Evolutionary conservation across 2,797 vertebrate genomes (phyloP), one percentile per base, ranked within the genome.

Genomic region (Epinephelus malabaricus): DNA sequence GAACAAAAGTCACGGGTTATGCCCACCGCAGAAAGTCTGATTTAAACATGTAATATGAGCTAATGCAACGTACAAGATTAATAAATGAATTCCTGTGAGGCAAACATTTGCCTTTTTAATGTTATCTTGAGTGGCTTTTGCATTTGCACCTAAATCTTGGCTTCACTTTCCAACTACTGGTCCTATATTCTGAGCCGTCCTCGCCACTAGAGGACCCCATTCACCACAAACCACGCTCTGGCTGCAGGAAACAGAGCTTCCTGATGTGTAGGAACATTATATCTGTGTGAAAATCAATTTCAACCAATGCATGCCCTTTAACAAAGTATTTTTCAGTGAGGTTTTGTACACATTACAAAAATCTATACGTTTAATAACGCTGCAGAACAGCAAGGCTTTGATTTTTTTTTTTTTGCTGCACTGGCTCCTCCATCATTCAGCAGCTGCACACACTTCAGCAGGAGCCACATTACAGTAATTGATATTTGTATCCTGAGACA

Each of bases 401-500:
- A 27, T 19, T 77, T 58, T 25, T 27, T 25, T 27, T 27, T 30
- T 30, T 68, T 60, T 53, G 46, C 54, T 40, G 43, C 62, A 64
- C 30, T 60, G 71, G 69, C 63, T 69, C 34, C 47, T 78, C 53
- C 21, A 65, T 82, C 79, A 87, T 70, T 82, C 75, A 77, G 81
- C 51, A 66, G 71, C 67, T 4, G 6, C 69, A 46, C 64, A 70
- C 78, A 70, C 46, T 78, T 38, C 65, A 87, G 80, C 78, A 60
- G 67, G 67, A 83, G 83, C 80, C 81, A 67, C 87, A 89, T 88
- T 91, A 90, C 73, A 74, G 89, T 92, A 91, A 92, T 87, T 92
- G 86, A 91, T 91, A 89, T 92, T 85, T 90, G 82, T 87, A 88
- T 89, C 77, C 87, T 51, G 67, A 89, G 85, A 91, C 85, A 88